These are phyloP conservation scores for Anhinga rufa DNA, from an alignment of 2,113 vertebrate genomes.

Conservation along the genomic window DNA sequence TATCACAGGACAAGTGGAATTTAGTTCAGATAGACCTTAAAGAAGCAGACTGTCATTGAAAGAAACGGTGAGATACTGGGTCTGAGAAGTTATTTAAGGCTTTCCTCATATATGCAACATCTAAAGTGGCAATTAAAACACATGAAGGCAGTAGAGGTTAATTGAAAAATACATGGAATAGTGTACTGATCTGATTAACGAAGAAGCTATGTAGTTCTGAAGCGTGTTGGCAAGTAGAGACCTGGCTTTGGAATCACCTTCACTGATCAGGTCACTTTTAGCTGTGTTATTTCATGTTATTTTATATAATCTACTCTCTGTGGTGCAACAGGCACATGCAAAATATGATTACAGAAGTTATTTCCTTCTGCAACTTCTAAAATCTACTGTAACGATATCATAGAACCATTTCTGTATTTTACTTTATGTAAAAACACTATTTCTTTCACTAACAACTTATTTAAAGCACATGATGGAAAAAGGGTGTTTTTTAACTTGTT, in stretches of 20 bases:
- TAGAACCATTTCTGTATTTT: neutral
- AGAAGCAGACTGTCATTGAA: neutral
- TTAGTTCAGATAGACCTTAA: neutral
- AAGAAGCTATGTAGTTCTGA: neutral
- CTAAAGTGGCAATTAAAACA: neutral
- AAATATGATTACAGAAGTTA: neutral
- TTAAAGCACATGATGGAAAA: slow-evolving; percentile 53
- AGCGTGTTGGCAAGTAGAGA: neutral
- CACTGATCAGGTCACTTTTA: neutral
- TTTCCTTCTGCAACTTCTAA: neutral
- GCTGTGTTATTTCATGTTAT: neutral
- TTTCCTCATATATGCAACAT: neutral
- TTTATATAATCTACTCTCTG: neutral
- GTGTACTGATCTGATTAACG: neutral
- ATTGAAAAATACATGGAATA: neutral
- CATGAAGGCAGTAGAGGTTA: neutral
- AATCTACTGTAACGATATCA: neutral
- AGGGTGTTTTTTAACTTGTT: neutral
- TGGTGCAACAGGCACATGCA: neutral
- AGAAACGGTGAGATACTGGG: neutral
- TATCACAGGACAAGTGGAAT: neutral
- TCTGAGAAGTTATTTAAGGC: neutral
- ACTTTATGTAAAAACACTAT: neutral
- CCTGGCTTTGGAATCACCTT: neutral
- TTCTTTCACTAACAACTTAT: neutral